These are phyloP conservation scores for Zaprionus taronus DNA, from an alignment of 1,140 invertebrate genomes.

Conservation along the genomic window DNA sequence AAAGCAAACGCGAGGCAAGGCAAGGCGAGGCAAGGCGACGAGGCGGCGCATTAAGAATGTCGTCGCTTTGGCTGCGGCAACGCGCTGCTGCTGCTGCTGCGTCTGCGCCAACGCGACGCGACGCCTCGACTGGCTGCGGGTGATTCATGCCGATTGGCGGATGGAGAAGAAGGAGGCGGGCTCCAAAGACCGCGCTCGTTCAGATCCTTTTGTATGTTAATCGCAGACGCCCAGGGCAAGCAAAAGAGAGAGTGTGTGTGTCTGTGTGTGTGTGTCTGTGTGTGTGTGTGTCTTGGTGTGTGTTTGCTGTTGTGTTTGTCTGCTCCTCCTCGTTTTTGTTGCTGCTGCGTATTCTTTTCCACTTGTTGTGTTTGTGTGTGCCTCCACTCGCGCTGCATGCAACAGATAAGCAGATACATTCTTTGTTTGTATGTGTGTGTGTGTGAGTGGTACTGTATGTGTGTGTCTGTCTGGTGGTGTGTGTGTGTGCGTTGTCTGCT, in stretches of 20 bases:
- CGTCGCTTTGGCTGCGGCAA: conserved; percentile 64
- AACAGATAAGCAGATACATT: conserved; percentile 64
- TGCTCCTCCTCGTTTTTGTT: conserved; percentile 51
- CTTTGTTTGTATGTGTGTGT: conserved; percentile 1
- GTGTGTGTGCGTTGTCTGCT: conserved; percentile 7
- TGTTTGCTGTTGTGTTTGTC: conserved; percentile 29
- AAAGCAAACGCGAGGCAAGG: not conserved
- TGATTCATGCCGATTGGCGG: conserved; percentile 79
- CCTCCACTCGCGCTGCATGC: conserved; percentile 50
- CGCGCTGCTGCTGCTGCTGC: conserved; percentile 25
- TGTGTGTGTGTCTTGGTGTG: conserved; percentile 28
- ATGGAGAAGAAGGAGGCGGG: conserved; percentile 68
- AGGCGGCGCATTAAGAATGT: conserved; percentile 41
- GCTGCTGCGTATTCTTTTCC: conserved; percentile 48
- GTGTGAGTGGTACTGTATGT: not conserved
- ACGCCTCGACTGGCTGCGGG: conserved; percentile 16
- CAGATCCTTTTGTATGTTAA: conserved; percentile 82
- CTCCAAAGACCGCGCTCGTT: conserved; percentile 55
- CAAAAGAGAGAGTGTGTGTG: conserved; percentile 28
- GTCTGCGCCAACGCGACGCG: conserved; percentile 16
- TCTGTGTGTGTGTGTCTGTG: conserved; percentile 15
- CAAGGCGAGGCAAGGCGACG: not conserved
- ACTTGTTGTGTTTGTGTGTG: conserved; percentile 42
- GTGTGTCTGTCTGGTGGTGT: conserved; percentile 13
- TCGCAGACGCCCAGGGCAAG: conserved; percentile 52